These are phyloP conservation scores for Lethenteron reissneri DNA, from an alignment of 2,113 vertebrate species.

Conservation along the genomic window DNA sequence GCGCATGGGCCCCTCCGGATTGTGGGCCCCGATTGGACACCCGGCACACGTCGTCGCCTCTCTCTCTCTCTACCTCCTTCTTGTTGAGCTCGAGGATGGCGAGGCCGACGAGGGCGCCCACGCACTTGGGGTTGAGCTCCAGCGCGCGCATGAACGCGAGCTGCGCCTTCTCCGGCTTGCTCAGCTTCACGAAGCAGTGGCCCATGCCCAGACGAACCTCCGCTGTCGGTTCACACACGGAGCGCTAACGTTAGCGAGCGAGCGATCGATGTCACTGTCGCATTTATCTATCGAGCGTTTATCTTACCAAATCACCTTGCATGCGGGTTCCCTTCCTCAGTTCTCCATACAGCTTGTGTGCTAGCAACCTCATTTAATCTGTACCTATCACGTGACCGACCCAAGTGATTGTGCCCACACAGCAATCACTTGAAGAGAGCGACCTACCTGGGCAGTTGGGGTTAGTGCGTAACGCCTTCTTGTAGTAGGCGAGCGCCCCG, in stretches of 20 bases:
- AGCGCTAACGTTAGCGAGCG: no score
- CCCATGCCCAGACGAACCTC: constrained; percentile 92
- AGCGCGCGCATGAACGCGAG: constrained; percentile 72
- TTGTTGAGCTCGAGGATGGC: constrained; percentile 92
- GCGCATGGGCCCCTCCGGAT: no score
- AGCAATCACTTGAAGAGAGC: not conserved
- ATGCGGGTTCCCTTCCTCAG: no score
- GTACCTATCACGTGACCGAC: no score
- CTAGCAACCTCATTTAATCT: no score
- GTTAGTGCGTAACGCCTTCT: constrained; percentile 88
- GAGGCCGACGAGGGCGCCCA: constrained; percentile 79
- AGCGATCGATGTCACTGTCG: no score
- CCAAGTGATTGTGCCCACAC: no score
- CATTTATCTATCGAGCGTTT: no score
- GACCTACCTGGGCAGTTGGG: constrained; percentile 76
- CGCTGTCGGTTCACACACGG: constrained; percentile 25
- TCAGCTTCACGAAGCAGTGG: constrained; percentile 92
- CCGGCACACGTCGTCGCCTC: no score
- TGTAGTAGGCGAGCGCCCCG: constrained; percentile 91
- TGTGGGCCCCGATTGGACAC: no score
- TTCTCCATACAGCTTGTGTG: no score
- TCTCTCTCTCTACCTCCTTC: constrained; percentile 40
- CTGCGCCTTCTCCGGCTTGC: constrained; percentile 84
- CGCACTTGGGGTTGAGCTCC: constrained; percentile 85
- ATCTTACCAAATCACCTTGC: no score